These are phyloP conservation scores for Centroberyx gerrardi DNA, from an alignment of 2,797 vertebrate species.

Conservation along the genomic window DNA sequence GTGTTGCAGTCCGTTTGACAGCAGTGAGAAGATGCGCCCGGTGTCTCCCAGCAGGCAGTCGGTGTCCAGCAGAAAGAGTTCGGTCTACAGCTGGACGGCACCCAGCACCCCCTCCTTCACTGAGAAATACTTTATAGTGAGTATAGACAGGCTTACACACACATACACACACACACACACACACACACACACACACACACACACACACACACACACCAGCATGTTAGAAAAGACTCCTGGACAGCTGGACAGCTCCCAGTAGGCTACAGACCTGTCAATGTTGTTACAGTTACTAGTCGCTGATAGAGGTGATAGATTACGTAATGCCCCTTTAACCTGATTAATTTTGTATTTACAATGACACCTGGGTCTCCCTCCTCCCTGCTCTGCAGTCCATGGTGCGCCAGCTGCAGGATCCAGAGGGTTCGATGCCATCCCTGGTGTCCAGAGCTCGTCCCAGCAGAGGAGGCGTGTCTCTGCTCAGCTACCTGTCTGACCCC, in stretches of 20 bases:
- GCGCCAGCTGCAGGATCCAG: conserved; percentile 83
- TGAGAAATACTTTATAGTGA: conserved; percentile 94
- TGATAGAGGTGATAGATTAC: no score
- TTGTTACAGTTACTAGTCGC: no score
- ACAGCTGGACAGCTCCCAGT: no score
- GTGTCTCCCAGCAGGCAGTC: conserved; percentile 87
- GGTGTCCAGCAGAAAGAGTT: conserved; percentile 90
- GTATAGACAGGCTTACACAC: conserved; percentile 54
- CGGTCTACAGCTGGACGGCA: conserved; percentile 92
- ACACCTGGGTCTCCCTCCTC: neutral
- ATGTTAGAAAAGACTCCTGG: neutral
- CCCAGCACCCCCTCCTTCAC: conserved; percentile 95
- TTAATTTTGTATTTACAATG: no score
- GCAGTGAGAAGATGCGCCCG: conserved; percentile 81
- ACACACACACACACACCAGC: conserved; percentile 5
- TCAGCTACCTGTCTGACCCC: conserved; percentile 88
- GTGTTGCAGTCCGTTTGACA: conserved; percentile 85
- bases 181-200: conserved; percentile 5
- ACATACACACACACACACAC: conserved; percentile 6
- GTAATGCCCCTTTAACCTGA: no score
- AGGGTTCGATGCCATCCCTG: conserved; percentile 76
- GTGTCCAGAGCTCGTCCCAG: conserved; percentile 48
- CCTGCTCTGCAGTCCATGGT: conserved; percentile 83
- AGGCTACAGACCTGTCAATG: no score
- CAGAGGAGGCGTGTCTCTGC: conserved; percentile 86